phyloP scores from a whole-genome alignment of 2,888 invertebrate genomes.

The Phasia obesa region DNA sequence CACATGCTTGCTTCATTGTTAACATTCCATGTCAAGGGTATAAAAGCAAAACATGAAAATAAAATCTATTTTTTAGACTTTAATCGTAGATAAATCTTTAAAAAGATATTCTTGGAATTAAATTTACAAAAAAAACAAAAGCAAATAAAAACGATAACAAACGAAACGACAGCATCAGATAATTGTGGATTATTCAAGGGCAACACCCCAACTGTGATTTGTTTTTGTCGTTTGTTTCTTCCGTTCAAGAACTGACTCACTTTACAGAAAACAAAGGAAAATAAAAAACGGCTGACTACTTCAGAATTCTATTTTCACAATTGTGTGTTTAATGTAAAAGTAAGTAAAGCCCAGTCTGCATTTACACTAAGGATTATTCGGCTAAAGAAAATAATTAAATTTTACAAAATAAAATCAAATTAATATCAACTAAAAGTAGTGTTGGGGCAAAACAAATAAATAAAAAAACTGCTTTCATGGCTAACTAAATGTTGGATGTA shows the following conservation, averaged over 20 bases:
- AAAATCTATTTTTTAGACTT: constrained; percentile 20
- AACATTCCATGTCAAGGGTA: neutral
- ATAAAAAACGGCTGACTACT: constrained; percentile 7
- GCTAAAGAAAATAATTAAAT: neutral
- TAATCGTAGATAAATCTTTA: constrained; percentile 1
- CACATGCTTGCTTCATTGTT: too few relatives aligned
- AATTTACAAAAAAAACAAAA: too few relatives aligned
- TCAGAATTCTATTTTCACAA: neutral
- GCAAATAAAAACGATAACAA: constrained; percentile 39
- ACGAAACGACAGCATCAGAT: constrained; percentile 53
- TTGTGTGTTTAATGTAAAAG: constrained; percentile 13
- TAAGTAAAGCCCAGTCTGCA: constrained; percentile 34
- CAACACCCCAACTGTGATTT: constrained; percentile 64
- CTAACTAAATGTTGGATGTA: too few relatives aligned
- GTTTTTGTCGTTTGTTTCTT: constrained; percentile 36
- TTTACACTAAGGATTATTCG: neutral
- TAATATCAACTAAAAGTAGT: too few relatives aligned
- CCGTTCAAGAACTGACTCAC: constrained; percentile 29
- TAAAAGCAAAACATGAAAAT: neutral
- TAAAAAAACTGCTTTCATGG: too few relatives aligned
- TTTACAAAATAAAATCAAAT: too few relatives aligned
- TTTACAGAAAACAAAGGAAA: neutral
- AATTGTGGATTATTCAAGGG: constrained; percentile 72
- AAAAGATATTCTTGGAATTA: neutral
- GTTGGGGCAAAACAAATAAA: too few relatives aligned